phyloP scores from a whole-genome alignment of 2,888 invertebrate species.

The Agrypnus murinus region DNA sequence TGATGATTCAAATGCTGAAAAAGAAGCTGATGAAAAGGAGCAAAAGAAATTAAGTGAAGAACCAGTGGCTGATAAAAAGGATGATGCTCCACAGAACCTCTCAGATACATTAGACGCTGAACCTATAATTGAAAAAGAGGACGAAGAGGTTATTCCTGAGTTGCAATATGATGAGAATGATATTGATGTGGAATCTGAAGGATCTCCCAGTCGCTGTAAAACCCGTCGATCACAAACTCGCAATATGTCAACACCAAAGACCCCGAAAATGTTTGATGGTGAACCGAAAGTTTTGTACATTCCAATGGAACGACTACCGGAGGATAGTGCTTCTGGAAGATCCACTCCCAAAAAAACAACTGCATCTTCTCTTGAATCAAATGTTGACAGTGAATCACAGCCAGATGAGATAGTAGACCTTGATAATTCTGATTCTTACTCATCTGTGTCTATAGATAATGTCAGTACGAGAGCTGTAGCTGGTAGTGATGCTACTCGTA shows the following conservation, averaged over 20 bases:
- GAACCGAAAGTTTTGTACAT: slow-evolving; percentile 13
- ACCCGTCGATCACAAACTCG: slow-evolving; percentile 68
- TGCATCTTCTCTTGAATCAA: slow-evolving; percentile 32
- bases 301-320: slow-evolving; percentile 32
- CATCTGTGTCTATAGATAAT: slow-evolving; percentile 54
- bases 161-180: slow-evolving; percentile 66
- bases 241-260: slow-evolving; percentile 68
- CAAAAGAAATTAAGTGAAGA: not conserved
- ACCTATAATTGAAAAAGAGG: slow-evolving; percentile 32
- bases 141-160: slow-evolving; percentile 64
- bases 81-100: not conserved
- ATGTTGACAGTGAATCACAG: slow-evolving; percentile 26
- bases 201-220: slow-evolving; percentile 66
- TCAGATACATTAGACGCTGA: slow-evolving; percentile 9
- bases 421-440: slow-evolving; percentile 40
- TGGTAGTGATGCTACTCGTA: slow-evolving; percentile 64
- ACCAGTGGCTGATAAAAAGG: not conserved
- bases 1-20: not conserved
- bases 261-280: slow-evolving; percentile 45
- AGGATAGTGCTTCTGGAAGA: slow-evolving; percentile 28
- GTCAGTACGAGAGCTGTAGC: slow-evolving; percentile 63
- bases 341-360: slow-evolving; percentile 14
- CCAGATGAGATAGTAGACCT: slow-evolving; percentile 24
- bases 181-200: slow-evolving; percentile 63
- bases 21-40: not conserved